Percentiles rank a stretch among this genome's conserved stretches.
phyloP scores from a whole-genome alignment of 1,140 invertebrate genomes.

The Lineus longissimus region DNA sequence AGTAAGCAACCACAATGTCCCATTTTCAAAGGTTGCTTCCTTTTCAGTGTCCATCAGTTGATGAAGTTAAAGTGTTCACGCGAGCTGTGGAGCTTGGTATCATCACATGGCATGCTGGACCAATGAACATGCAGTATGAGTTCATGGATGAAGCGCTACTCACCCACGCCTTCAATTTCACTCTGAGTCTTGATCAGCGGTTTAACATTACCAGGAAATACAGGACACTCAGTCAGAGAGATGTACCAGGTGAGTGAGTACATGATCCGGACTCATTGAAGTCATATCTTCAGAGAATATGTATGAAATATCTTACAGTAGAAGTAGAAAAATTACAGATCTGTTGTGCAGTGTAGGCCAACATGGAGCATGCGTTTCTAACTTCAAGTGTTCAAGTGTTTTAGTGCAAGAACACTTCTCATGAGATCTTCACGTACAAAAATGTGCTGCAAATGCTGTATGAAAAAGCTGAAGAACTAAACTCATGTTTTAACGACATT shows the following conservation, averaged over 20 bases:
- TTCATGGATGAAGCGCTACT: constrained; percentile 27
- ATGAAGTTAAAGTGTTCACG: constrained; percentile 20
- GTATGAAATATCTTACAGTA: no score
- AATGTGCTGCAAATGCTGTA: not conserved
- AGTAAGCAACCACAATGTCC: not conserved
- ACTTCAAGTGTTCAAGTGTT: no score
- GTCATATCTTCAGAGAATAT: no score
- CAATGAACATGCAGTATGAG: constrained; percentile 47
- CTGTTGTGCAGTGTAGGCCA: no score
- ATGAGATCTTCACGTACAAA: not conserved
- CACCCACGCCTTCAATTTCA: constrained; percentile 29
- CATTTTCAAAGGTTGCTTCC: no score
- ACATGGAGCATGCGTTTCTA: no score
- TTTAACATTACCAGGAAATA: constrained; percentile 27
- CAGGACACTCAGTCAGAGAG: constrained; percentile 35
- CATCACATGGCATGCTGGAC: constrained; percentile 41
- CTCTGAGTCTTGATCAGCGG: constrained; percentile 24
- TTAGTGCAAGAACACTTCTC: no score
- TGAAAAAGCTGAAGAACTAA: not conserved
- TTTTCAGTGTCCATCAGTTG: constrained; percentile 36
- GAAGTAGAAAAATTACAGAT: no score
- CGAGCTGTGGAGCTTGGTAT: constrained; percentile 27
- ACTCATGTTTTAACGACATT: constrained; percentile 4
- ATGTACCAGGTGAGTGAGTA: constrained; percentile 37
- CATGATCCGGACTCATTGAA: constrained; percentile 1